Conservation (phyloP, 92 coral and sea anemone genomes). For the Montipora capitata region DNA sequence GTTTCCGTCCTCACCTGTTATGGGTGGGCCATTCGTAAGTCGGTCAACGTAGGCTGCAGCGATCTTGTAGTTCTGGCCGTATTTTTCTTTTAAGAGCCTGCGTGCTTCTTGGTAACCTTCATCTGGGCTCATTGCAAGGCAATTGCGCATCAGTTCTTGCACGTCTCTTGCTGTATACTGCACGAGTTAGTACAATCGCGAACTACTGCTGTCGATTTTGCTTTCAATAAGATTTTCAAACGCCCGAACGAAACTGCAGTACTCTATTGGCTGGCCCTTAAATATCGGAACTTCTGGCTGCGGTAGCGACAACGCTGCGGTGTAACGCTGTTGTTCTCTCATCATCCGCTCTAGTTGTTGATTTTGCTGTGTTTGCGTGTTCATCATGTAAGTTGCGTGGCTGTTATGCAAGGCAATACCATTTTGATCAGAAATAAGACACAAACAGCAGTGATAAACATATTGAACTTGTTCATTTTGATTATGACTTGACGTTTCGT, state of each 20-base stretch:
- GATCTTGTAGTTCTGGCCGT: too few relatives aligned
- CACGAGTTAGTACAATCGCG: slow-evolving; percentile 11
- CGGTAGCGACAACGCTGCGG: background rate
- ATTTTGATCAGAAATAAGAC: too few relatives aligned
- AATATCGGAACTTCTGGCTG: slow-evolving; percentile 13
- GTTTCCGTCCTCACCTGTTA: background rate
- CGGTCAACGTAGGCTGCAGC: slow-evolving; percentile 9
- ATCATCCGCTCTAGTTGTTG: background rate
- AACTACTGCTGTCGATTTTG: slow-evolving; percentile 43
- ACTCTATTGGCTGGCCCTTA: background rate
- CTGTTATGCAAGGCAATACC: too few relatives aligned
- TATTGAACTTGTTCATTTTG: too few relatives aligned
- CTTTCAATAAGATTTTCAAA: slow-evolving; percentile 61
- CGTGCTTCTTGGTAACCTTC: too few relatives aligned
- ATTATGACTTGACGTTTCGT: too few relatives aligned
- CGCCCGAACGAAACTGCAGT: slow-evolving; percentile 41
- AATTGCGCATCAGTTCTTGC: too few relatives aligned
- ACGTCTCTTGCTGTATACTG: too few relatives aligned
- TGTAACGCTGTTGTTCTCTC: slow-evolving; percentile 19
- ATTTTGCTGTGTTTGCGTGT: slow-evolving; percentile 2
- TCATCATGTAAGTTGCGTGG: too few relatives aligned
- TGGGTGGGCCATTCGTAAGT: slow-evolving; percentile 18
- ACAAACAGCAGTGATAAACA: too few relatives aligned
- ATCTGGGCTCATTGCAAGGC: too few relatives aligned
- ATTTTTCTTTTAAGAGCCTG: too few relatives aligned